Evolutionary conservation across 1,140 invertebrate species (phyloP).

Genomic region (Acromyrmex charruanus): DNA sequence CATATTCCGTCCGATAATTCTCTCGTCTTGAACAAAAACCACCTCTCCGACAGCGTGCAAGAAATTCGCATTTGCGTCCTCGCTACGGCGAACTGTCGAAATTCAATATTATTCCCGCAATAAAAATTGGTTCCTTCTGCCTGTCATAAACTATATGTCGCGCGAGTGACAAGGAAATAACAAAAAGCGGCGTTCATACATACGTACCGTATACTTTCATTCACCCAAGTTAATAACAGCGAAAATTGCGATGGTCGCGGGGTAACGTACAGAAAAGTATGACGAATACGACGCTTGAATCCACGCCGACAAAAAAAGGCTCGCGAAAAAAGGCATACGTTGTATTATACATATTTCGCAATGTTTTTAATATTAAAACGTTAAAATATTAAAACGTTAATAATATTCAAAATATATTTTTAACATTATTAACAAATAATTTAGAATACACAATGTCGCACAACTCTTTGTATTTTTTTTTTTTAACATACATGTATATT

Average conservation of each 20-base stretch:
- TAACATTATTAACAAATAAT: slow-evolving; percentile 31
- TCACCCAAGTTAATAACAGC: slow-evolving; percentile 60
- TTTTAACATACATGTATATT: not conserved
- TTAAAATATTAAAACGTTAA: slow-evolving; percentile 47
- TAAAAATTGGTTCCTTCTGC: slow-evolving; percentile 50
- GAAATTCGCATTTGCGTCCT: slow-evolving; percentile 49
- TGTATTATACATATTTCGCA: slow-evolving; percentile 25
- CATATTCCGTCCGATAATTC: slow-evolving; percentile 39
- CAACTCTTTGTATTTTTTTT: not conserved
- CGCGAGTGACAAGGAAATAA: slow-evolving; percentile 53
- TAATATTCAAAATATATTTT: slow-evolving; percentile 27
- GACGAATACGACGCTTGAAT: slow-evolving; percentile 20
- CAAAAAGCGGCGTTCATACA: slow-evolving; percentile 40
- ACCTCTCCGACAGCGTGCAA: slow-evolving; percentile 9
- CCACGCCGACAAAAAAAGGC: slow-evolving; percentile 19
- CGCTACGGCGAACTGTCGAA: slow-evolving; percentile 21
- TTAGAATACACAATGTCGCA: not conserved
- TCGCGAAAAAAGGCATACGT: slow-evolving; percentile 15
- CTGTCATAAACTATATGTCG: slow-evolving; percentile 21
- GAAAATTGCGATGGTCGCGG: slow-evolving; percentile 53
- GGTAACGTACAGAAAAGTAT: slow-evolving; percentile 27
- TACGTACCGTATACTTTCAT: slow-evolving; percentile 48
- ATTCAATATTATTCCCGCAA: slow-evolving; percentile 57
- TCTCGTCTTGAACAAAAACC: slow-evolving; percentile 50
- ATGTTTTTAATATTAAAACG: slow-evolving; percentile 42